Conservation (phyloP, 2,797 vertebrate species). For the Mycteria americana region DNA sequence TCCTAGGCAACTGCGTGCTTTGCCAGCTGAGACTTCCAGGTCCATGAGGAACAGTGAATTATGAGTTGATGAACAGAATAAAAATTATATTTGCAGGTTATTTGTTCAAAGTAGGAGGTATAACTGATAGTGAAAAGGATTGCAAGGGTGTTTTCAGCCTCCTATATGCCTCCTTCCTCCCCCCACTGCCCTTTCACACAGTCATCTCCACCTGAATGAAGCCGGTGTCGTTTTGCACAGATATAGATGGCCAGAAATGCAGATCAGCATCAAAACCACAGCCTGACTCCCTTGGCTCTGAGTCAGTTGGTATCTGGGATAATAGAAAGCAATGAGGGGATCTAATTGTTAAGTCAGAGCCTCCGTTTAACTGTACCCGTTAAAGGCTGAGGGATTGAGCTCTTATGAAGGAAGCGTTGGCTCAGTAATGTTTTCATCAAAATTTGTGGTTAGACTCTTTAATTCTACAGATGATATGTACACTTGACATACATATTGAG, state of each 20-base stretch:
- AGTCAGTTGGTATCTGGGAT: not conserved
- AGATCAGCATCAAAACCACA: not conserved
- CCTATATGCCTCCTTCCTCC: not conserved
- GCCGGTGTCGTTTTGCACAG: not conserved
- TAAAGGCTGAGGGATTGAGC: not conserved
- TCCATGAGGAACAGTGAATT: not conserved
- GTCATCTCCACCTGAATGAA: not conserved
- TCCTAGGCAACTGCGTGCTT: not conserved
- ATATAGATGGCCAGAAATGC: not conserved
- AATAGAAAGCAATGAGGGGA: not conserved
- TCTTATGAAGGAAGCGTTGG: not conserved
- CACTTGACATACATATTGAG: not conserved
- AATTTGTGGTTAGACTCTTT: not conserved
- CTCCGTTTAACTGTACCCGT: not conserved
- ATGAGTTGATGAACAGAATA: not conserved
- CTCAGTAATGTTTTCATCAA: not conserved
- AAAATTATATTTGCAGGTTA: not conserved
- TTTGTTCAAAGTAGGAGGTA: not conserved
- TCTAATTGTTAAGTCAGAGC: not conserved
- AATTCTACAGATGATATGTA: not conserved
- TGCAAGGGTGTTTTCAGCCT: not conserved
- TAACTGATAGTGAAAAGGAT: not conserved
- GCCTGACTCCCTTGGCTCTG: not conserved
- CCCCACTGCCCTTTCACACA: not conserved
- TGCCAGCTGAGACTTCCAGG: not conserved